These are phyloP conservation scores for Caenorhabditis wallacei DNA, from an alignment of 2,888 invertebrate genomes.

Conservation along the genomic window DNA sequence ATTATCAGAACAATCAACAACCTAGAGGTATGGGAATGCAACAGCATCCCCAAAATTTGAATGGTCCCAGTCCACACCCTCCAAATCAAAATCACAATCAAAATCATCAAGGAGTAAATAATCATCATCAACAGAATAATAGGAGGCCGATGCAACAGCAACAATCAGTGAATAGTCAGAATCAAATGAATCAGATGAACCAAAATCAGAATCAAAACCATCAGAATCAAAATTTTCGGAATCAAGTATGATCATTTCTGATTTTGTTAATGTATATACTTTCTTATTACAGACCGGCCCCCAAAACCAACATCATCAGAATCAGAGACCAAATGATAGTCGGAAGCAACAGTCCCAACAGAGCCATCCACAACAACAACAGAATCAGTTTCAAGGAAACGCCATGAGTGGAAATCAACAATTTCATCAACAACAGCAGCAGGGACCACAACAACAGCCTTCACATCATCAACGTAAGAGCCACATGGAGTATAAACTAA, in stretches of 20 bases:
- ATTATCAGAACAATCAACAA: constrained; percentile 33
- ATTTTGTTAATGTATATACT: neutral
- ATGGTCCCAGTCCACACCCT: constrained; percentile 1
- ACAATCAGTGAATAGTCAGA: constrained; percentile 39
- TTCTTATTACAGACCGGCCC: constrained; percentile 29
- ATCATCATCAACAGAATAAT: constrained; percentile 57
- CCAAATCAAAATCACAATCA: constrained; percentile 29
- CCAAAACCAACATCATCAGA: constrained; percentile 34
- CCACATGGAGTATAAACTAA: constrained; percentile 4
- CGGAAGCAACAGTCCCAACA: constrained; percentile 32
- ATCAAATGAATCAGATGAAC: constrained; percentile 31
- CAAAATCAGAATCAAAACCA: constrained; percentile 36
- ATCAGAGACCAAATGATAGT: constrained; percentile 47
- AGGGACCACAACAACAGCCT: constrained; percentile 55
- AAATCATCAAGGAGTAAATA: constrained; percentile 38
- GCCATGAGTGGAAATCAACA: constrained; percentile 34
- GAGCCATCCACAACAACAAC: constrained; percentile 69
- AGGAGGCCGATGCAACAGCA: constrained; percentile 50
- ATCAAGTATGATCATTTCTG: constrained; percentile 22
- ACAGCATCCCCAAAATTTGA: neutral
- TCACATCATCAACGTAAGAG: constrained; percentile 62
- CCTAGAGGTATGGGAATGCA: constrained; percentile 22
- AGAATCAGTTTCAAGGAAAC: constrained; percentile 56
- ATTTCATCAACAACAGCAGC: constrained; percentile 54
- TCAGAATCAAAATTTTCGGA: constrained; percentile 52